Evolutionary conservation across 2,888 invertebrate genomes (phyloP), one percentile per base, ranked within the genome.

Genomic region (Trichopria drosophilae): DNA sequence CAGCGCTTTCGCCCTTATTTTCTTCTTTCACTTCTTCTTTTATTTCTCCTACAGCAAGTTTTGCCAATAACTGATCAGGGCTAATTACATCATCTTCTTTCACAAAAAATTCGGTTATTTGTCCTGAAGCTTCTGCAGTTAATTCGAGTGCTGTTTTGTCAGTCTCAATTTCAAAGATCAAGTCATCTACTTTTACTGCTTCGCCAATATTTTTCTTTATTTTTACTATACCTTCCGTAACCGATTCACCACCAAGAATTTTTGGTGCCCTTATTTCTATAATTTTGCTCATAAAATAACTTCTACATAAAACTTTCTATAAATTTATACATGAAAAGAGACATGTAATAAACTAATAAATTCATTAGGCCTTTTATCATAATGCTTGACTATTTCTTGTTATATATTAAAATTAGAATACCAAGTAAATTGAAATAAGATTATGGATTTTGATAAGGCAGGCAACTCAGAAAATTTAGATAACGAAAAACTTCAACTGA

Each of bases 151-250:
- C 48, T 41, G 36, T 41, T 48, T 48, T 48, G 41, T 48, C 48
- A 41, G 48, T 41, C 16, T 48, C 48, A 41, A 48, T 41, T 48
- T 48, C 48, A 41, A 48, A 41, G 41, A 48, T 41, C 41, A 48
- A 48, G 41, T 48, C 48, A 41, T 48, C 48, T 48, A 48, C 48
- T 41, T 41, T 48, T 41, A 48, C 48, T 41, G 48, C 48, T 48
- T 48, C 48, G 28, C 48, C 48, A 41, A 48, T 48, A 41, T 22
- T 22, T 22, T 48, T 48, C 41, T 48, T 41, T 41, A 41, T 41
- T 41, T 48, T 48, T 48, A 41, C 48, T 41, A 48, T 41, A 48
- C 41, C 48, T 48, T 48, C 48, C 36, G 48, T 48, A 34, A 48
- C 48, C 29, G 47, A 47, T 13, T 47, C 47, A 32, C 47, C 47